Conservation (phyloP, 2,888 invertebrate species). For the Prosopocoilus inquinatus region DNA sequence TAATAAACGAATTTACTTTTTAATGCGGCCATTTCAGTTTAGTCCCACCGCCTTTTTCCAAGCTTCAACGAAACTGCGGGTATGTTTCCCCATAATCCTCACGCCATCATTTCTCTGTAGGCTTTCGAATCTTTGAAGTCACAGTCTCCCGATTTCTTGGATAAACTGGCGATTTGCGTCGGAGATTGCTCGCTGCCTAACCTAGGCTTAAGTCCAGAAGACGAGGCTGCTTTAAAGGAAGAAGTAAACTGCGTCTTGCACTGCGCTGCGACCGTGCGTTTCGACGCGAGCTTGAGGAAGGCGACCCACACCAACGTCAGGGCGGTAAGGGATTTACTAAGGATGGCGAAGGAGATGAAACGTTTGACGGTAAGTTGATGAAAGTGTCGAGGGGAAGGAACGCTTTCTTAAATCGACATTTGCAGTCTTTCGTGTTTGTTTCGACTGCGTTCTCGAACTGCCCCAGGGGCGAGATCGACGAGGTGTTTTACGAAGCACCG, state of each 20-base stretch:
- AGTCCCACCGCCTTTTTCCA: neutral
- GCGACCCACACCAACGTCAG: conserved; percentile 69
- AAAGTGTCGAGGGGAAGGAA: neutral
- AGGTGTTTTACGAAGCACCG: conserved; percentile 53
- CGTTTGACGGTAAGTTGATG: conserved; percentile 57
- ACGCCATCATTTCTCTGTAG: conserved; percentile 50
- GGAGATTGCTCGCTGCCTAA: conserved; percentile 58
- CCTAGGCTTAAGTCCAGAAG: conserved; percentile 54
- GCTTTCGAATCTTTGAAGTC: conserved; percentile 54
- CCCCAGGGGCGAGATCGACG: conserved; percentile 53
- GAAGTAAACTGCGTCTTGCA: conserved; percentile 69
- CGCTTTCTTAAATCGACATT: conserved; percentile 33
- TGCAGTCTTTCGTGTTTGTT: conserved; percentile 55
- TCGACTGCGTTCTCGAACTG: conserved; percentile 69
- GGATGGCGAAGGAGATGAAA: conserved; percentile 63
- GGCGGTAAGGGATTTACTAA: conserved; percentile 63
- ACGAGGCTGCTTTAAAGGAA: conserved; percentile 52
- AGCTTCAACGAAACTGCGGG: no score
- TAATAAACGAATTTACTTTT: no score
- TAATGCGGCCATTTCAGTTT: no score
- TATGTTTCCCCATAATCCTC: conserved; percentile 17
- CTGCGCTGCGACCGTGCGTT: conserved; percentile 73
- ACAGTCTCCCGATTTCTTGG: conserved; percentile 52
- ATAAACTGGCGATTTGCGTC: conserved; percentile 58
- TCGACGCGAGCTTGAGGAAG: conserved; percentile 68